Evolutionary conservation across 2,888 invertebrate genomes (phyloP).

Genomic region (Sialis lutaria): DNA sequence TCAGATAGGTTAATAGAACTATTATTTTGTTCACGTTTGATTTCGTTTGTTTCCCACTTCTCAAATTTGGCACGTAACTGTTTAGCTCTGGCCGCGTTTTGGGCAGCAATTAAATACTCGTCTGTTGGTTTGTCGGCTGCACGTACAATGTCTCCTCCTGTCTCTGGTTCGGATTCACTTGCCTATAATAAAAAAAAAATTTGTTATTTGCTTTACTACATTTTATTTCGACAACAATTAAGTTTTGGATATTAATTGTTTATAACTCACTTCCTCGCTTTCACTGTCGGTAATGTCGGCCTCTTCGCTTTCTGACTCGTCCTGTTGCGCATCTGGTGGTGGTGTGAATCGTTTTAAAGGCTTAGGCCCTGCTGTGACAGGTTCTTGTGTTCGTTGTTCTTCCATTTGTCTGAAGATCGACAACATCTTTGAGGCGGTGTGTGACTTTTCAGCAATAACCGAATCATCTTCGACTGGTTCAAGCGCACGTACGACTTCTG

Average conservation of each 20-base stretch:
- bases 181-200: slow-evolving; percentile 13
- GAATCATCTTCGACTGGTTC: slow-evolving; percentile 36
- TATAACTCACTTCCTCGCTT: slow-evolving; percentile 24
- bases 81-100: slow-evolving; percentile 64
- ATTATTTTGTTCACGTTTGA: slow-evolving; percentile 33
- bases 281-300: slow-evolving; percentile 27
- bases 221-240: no score
- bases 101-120: slow-evolving; percentile 56
- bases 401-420: slow-evolving; percentile 81
- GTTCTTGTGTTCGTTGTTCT: slow-evolving; percentile 39
- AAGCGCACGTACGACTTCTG: slow-evolving; percentile 47
- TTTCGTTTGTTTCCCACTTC: slow-evolving; percentile 60
- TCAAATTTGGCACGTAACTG: slow-evolving; percentile 77
- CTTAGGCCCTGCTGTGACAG: slow-evolving; percentile 42
- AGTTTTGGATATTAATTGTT: no score
- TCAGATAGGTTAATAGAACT: slow-evolving; percentile 26
- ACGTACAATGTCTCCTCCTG: slow-evolving; percentile 8
- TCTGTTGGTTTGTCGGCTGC: slow-evolving; percentile 29
- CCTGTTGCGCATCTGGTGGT: slow-evolving; percentile 46
- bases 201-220: no score
- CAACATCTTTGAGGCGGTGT: slow-evolving; percentile 75
- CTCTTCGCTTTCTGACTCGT: slow-evolving; percentile 21
- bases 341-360: slow-evolving; percentile 82
- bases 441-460: slow-evolving; percentile 33
- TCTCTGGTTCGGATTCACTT: slow-evolving; percentile 18